phyloP scores from a whole-genome alignment of 2,797 vertebrate genomes.

The Periparus ater region DNA sequence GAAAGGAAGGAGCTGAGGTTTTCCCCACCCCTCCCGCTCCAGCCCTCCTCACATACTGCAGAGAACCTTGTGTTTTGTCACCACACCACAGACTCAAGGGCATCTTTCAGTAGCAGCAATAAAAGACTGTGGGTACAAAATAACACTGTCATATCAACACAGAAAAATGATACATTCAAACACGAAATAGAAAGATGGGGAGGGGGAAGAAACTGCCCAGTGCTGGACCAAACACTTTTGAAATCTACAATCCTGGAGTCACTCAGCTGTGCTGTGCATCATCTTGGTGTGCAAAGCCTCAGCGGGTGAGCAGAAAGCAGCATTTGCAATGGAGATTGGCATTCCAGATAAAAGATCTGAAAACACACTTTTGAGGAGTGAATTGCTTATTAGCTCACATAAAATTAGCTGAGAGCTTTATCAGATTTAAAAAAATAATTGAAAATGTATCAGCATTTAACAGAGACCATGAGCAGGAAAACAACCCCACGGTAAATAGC shows the following conservation, averaged over 20 bases:
- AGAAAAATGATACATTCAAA: neutral
- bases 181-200: neutral
- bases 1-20: neutral
- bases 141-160: neutral
- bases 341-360: slow-evolving; percentile 62
- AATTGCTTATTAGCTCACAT: slow-evolving; percentile 59
- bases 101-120: neutral
- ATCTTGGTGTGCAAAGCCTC: neutral
- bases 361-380: slow-evolving; percentile 41
- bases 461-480: slow-evolving; percentile 48
- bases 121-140: neutral
- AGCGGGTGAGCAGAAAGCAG: slow-evolving; percentile 6
- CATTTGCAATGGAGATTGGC: neutral
- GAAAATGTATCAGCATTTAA: slow-evolving; percentile 73
- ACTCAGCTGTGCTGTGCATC: neutral
- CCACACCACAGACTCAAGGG: neutral
- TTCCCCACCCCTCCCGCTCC: neutral
- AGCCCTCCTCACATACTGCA: neutral
- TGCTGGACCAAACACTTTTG: neutral
- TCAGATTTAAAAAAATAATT: slow-evolving; percentile 78
- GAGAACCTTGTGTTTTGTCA: neutral
- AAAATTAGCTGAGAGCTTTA: slow-evolving; percentile 76
- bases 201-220: neutral
- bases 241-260: neutral
- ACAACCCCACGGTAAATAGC: slow-evolving; percentile 43